Base-by-base conservation (phyloP, 2,113 vertebrate species). In the Sigmodon hispidus region DNA sequence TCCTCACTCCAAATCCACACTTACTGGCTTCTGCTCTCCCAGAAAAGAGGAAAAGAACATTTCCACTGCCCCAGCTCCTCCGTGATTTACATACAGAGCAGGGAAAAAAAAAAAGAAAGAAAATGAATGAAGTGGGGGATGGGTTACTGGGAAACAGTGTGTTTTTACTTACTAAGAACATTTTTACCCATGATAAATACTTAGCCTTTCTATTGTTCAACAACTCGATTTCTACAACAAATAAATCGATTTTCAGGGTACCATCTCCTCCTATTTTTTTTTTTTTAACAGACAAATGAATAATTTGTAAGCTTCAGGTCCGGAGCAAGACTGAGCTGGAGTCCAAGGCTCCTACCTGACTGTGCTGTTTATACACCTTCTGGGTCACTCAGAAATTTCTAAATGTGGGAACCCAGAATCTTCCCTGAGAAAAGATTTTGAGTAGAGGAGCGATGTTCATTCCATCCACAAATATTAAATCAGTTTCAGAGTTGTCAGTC, bases 11-110 rank as follows among this genome's bases (percentile, higher is more conserved):
- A 79, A 85, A 85, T 57, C 70, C 87, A 59, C 76, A 26, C 91
- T 96, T 76, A 5, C 24, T 36, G 1, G 55, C 11, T 84, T 50
- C 77, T 59, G 26, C 34, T 48, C 15, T 95, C 59, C 52, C 43
- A 75, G 43, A 52, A 85, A 96, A 94, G 87, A 72, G 97, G 89
- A 59, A 86, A 95, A 43, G 88, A 91, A 96, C 89, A 93, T 93
- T 96, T 70, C 90, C 95, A 92, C 80, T 11, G n/a, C 94, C 79
- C 79, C 70, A 4, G 93, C 93, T 87, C 93, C 93, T 87, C 94
- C 90, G 83, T 96, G 96, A 92, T 98, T 97, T 80, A 96, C 98
- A 96, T 95, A 75, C 95, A 52, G 67, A 96, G 43, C n/a, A n/a
- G n/a, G n/a, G n/a, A n/a, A n/a, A n/a, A n/a, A n/a, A n/a, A n/a